A percentile compares a stretch with the other conserved stretches of the same genome.
Evolutionary conservation across 2,888 invertebrate species (phyloP).

Genomic region (Leptarthrus brevirostris): DNA sequence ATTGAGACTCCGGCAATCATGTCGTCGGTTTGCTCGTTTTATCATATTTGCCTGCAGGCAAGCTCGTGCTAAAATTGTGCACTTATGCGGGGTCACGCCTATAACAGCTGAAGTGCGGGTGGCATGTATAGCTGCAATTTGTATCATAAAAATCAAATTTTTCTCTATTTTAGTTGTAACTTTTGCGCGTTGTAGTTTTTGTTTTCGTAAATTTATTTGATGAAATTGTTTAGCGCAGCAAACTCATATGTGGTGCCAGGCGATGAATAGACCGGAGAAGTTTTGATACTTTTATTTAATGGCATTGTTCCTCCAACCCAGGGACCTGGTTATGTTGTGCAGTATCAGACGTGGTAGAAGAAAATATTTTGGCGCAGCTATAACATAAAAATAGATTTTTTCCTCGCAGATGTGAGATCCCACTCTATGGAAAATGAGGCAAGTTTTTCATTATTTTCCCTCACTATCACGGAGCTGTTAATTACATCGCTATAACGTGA

Average conservation of each 20-base stretch:
- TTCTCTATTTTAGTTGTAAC: background rate
- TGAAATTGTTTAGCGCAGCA: constrained; percentile 14
- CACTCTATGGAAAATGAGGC: background rate
- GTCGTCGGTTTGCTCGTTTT: too few species aligned
- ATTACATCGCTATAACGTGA: background rate
- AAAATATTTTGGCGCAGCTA: too few species aligned
- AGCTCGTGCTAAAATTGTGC: constrained; percentile 1
- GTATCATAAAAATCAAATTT: constrained; percentile 22
- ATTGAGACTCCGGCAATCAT: too few species aligned
- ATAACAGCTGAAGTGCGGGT: constrained; percentile 26
- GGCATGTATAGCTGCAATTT: constrained; percentile 42
- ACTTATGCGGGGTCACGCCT: background rate
- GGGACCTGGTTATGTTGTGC: too few species aligned
- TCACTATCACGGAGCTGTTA: background rate
- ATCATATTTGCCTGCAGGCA: constrained; percentile 5
- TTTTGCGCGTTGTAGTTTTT: background rate
- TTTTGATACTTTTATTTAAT: too few species aligned
- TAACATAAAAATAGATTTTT: too few species aligned
- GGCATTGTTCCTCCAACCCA: too few species aligned
- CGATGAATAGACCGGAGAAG: background rate
- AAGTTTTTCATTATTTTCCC: background rate
- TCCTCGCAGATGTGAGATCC: too few species aligned
- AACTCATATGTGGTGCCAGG: constrained; percentile 20
- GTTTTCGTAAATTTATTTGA: constrained; percentile 24
- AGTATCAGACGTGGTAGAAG: too few species aligned